These are phyloP conservation scores for Lonchura striata DNA, from an alignment of 2,113 vertebrate species.

Conservation along the genomic window DNA sequence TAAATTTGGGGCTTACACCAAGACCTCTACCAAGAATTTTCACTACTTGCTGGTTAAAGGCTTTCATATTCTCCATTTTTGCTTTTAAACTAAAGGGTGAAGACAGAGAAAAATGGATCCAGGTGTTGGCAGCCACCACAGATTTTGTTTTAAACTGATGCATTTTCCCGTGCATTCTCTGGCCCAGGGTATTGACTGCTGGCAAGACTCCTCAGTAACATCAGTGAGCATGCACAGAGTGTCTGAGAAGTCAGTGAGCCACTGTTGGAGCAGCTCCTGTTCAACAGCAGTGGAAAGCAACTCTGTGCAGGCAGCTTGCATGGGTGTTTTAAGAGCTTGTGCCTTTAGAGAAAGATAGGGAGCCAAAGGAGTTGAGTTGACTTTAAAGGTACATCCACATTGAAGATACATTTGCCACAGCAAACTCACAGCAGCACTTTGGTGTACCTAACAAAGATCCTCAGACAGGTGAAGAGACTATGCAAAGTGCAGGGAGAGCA, in stretches of 20 bases:
- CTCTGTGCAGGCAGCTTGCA: neutral
- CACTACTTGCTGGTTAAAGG: neutral
- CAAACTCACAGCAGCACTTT: neutral
- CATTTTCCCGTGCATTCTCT: neutral
- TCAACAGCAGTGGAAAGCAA: neutral
- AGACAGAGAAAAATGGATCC: neutral
- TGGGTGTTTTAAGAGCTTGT: neutral
- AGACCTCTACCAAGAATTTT: neutral
- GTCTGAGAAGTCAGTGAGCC: accelerated
- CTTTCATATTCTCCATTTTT: neutral
- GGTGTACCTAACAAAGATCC: neutral
- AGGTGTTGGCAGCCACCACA: neutral
- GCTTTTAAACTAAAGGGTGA: neutral
- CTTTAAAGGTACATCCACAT: neutral
- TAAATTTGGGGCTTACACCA: neutral
- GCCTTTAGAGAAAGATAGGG: neutral
- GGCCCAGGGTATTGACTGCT: neutral
- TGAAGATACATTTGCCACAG: neutral
- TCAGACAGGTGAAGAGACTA: neutral
- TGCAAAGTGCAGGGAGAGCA: neutral
- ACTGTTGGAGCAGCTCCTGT: neutral
- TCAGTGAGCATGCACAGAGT: neutral
- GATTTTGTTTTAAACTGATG: neutral
- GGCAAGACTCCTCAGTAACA: neutral
- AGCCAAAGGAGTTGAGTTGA: neutral